Evolutionary conservation across 1,140 invertebrate genomes (phyloP), one percentile per base, ranked within the genome.

Genomic region (Hycleus cichorii): DNA sequence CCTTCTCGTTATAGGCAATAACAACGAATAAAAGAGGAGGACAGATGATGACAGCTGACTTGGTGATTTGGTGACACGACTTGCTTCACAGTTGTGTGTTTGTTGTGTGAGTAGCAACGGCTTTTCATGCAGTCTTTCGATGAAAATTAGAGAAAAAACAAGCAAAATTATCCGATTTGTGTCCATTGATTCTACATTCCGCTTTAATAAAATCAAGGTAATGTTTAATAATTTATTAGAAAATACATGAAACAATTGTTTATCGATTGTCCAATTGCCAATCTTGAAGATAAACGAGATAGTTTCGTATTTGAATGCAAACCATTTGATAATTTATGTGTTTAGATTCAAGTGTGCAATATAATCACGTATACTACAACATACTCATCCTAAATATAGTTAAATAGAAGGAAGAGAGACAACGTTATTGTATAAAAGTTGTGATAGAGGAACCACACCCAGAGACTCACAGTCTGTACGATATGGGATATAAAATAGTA

Each of bases 61-160:
- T 63, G 61, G 65, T 65, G 64, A 68, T 67, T 69, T 70, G 62
- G 65, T 70, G 67, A 70, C 69, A 68, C 62, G 55, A 60, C 64
- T 59, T 53, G 49, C 57, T 43, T 59, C 55, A 60, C 62, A 64
- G 64, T 64, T 63, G 66, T 69, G 58, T 62, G 64, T 65, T 62
- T 62, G 60, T 51, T 66, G 66, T 59, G 61, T 66, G 64, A 66
- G 62, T 57, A 58, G 48, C 25, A 48, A 11, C 40, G 48, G 26
- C 8, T 49, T 18, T 26, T 49, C n/a, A 26, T 6, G 50, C 43
- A 42, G 39, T 32, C 2, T 32, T 32, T 32, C 42, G 42, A 54
- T 40, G 42, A 24, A 54, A 11, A 24, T 62, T 64, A 62, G 46
- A 51, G 47, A 55, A 57, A 4, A 32, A 32, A 18, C 12, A 12